phyloP scores from a whole-genome alignment of 2,888 invertebrate genomes.

The Trachelus stipa region DNA sequence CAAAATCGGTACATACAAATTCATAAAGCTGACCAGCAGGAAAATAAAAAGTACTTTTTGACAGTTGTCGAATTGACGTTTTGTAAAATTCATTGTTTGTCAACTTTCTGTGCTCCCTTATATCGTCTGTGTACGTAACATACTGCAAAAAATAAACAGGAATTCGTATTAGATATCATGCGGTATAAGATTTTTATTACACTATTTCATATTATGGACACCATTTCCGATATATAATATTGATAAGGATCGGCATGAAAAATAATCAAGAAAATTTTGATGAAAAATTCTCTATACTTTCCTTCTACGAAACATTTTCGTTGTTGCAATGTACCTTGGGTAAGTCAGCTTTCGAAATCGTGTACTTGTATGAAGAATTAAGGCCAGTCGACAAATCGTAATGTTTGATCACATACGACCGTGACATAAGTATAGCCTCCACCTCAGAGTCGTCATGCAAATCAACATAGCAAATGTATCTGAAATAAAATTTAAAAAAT shows the following conservation, averaged over 20 bases:
- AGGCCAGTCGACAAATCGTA: slow-evolving; percentile 37
- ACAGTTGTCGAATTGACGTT: slow-evolving; percentile 71
- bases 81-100: slow-evolving; percentile 72
- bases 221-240: too few relatives aligned
- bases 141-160: slow-evolving; percentile 20
- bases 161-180: background rate
- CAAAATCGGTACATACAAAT: slow-evolving; percentile 28
- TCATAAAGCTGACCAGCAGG: slow-evolving; percentile 71
- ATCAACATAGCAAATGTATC: slow-evolving; percentile 70
- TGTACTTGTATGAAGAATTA: slow-evolving; percentile 62
- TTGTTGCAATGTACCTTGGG: slow-evolving; percentile 38
- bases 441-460: slow-evolving; percentile 64
- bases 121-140: slow-evolving; percentile 45
- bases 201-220: background rate
- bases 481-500: slow-evolving; percentile 44
- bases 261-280: background rate
- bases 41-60: slow-evolving; percentile 72
- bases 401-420: slow-evolving; percentile 69
- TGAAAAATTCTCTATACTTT: background rate
- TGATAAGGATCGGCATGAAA: too few relatives aligned
- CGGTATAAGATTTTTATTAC: background rate
- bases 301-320: background rate
- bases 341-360: slow-evolving; percentile 60
- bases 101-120: slow-evolving; percentile 70
- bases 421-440: slow-evolving; percentile 67